Conservation (phyloP, 2,113 vertebrate species). For the Nyctibius bracteatus region DNA sequence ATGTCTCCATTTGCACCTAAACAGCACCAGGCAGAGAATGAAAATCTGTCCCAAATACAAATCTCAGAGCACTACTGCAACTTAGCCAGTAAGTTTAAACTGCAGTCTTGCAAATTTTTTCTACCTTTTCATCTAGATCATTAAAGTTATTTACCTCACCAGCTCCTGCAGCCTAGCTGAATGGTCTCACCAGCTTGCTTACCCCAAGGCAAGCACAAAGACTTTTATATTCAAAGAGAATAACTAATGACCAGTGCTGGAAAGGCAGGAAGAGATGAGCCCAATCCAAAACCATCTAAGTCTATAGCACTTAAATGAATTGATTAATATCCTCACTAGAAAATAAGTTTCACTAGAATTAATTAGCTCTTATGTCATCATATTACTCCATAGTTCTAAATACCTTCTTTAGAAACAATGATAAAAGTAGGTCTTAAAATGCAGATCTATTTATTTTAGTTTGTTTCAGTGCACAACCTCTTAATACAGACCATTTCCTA, state of each 20-base stretch:
- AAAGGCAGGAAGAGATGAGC: neutral
- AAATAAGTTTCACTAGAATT: neutral
- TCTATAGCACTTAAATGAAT: neutral
- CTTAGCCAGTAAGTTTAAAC: neutral
- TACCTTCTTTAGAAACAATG: neutral
- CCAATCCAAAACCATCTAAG: neutral
- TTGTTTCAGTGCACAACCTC: neutral
- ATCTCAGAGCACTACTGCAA: neutral
- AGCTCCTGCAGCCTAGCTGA: neutral
- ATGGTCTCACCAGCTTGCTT: neutral
- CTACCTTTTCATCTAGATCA: neutral
- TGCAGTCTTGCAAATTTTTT: neutral
- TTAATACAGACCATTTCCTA: neutral
- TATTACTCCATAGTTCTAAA: neutral
- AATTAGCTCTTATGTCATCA: neutral
- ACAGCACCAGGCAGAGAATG: neutral
- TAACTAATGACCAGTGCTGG: neutral
- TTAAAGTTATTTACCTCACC: neutral
- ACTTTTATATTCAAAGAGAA: neutral
- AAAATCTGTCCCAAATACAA: neutral
- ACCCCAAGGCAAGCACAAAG: neutral
- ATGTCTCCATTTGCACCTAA: rapidly evolving
- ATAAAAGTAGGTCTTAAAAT: neutral
- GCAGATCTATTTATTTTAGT: neutral
- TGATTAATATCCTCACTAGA: neutral